phyloP scores from a whole-genome alignment of 1,140 invertebrate species.

The Danaus plexippus region DNA sequence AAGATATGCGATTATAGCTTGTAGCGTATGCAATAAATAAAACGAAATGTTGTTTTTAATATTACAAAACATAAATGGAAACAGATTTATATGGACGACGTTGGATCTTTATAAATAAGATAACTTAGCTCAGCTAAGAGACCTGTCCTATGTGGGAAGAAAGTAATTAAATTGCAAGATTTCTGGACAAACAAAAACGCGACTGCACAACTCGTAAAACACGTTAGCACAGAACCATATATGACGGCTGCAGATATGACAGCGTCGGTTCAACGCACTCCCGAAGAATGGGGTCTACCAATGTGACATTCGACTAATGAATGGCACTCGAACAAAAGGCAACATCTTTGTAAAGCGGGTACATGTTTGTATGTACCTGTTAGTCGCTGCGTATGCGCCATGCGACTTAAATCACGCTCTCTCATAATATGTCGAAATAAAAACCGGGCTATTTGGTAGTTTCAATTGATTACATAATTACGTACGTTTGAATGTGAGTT shows the following conservation, averaged over 20 bases:
- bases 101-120: too few relatives aligned
- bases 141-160: too few relatives aligned
- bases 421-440: slow-evolving; percentile 6
- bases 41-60: too few relatives aligned
- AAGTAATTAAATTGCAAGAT: slow-evolving; percentile 28
- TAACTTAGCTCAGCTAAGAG: too few relatives aligned
- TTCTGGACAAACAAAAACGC: slow-evolving; percentile 34
- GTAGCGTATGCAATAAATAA: too few relatives aligned
- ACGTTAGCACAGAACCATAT: slow-evolving; percentile 37
- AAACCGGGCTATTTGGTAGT: too few relatives aligned
- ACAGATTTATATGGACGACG: too few relatives aligned
- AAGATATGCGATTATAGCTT: slow-evolving; percentile 5
- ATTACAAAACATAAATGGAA: too few relatives aligned
- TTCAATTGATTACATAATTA: too few relatives aligned
- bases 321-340: slow-evolving; percentile 56
- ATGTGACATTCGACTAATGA: slow-evolving; percentile 63
- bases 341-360: slow-evolving; percentile 25
- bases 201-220: slow-evolving; percentile 41
- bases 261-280: slow-evolving; percentile 55
- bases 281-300: slow-evolving; percentile 51
- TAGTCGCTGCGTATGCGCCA: slow-evolving; percentile 4
- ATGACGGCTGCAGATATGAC: slow-evolving; percentile 40
- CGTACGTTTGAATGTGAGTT: too few relatives aligned
- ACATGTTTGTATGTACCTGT: slow-evolving; percentile 31
- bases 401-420: slow-evolving; percentile 6